Percentiles rank a stretch among this genome's conserved stretches.
These are phyloP conservation scores for Agrotis ipsilon DNA, from an alignment of 2,888 invertebrate species.

Conservation along the genomic window DNA sequence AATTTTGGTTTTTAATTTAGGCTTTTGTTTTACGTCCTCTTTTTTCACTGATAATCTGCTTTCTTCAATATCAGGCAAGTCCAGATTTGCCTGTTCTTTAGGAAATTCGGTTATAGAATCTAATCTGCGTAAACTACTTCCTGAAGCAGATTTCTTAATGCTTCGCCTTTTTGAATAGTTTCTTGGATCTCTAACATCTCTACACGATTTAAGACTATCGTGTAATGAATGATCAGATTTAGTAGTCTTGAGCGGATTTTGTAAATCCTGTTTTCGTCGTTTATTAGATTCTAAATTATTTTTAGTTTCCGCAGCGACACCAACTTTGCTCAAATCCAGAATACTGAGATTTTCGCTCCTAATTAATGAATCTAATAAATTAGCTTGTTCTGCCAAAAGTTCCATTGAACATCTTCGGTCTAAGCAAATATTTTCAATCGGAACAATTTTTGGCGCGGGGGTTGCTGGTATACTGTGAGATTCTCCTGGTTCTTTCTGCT, in stretches of 20 bases:
- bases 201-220: constrained; percentile 76
- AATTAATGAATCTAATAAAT: constrained; percentile 88
- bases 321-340: constrained; percentile 87
- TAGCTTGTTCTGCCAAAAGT: constrained; percentile 90
- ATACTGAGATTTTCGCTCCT: constrained; percentile 89
- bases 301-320: constrained; percentile 69
- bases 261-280: constrained; percentile 68
- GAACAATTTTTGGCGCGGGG: constrained; percentile 49
- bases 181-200: constrained; percentile 69
- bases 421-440: constrained; percentile 72
- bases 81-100: constrained; percentile 71
- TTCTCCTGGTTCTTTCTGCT: constrained; percentile 37
- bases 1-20: constrained; percentile 89
- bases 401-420: constrained; percentile 91
- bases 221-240: constrained; percentile 88
- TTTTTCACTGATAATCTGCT: constrained; percentile 77
- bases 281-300: constrained; percentile 59
- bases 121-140: constrained; percentile 83
- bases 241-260: constrained; percentile 81
- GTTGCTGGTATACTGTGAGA: constrained; percentile 59
- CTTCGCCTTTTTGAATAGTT: constrained; percentile 77
- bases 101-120: constrained; percentile 88
- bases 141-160: constrained; percentile 86
- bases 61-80: constrained; percentile 88
- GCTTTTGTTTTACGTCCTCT: constrained; percentile 74